These are phyloP conservation scores for Hemicordylus capensis DNA, from an alignment of 2,113 vertebrate species.

Conservation along the genomic window DNA sequence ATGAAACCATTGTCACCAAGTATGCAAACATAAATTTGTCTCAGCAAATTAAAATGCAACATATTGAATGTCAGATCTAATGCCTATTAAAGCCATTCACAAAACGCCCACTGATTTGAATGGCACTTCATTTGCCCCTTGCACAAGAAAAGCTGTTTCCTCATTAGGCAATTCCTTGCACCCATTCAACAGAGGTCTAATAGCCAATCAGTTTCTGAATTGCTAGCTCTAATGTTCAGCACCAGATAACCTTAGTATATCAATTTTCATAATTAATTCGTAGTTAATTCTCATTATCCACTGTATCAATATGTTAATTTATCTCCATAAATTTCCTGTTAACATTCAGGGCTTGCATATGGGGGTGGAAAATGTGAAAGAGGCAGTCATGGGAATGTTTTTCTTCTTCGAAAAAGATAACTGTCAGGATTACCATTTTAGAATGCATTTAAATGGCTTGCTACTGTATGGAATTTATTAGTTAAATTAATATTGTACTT, in stretches of 20 bases:
- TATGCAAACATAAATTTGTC: background rate
- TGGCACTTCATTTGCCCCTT: background rate
- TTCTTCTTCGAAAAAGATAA: background rate
- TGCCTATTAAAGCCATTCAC: constrained; percentile 5
- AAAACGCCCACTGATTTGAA: background rate
- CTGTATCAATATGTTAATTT: constrained; percentile 24
- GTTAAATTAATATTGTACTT: background rate
- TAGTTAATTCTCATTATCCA: constrained; percentile 28
- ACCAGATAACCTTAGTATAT: constrained; percentile 9
- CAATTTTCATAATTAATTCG: constrained; percentile 28
- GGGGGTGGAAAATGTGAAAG: background rate
- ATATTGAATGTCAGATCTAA: constrained; percentile 14
- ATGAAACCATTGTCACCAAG: constrained; percentile 1
- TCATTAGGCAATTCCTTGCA: constrained; percentile 3
- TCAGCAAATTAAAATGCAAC: constrained; percentile 15
- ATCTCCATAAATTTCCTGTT: constrained; percentile 10
- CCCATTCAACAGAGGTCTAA: background rate
- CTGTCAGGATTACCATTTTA: background rate
- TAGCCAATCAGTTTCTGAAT: constrained; percentile 11
- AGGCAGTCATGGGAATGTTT: background rate
- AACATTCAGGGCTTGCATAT: constrained; percentile 7
- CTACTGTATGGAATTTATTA: background rate
- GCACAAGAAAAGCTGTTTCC: background rate
- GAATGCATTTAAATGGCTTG: background rate
- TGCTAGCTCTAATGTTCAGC: background rate